Evolutionary conservation across 2,797 vertebrate species (phyloP).

Genomic region (Lates japonicus): DNA sequence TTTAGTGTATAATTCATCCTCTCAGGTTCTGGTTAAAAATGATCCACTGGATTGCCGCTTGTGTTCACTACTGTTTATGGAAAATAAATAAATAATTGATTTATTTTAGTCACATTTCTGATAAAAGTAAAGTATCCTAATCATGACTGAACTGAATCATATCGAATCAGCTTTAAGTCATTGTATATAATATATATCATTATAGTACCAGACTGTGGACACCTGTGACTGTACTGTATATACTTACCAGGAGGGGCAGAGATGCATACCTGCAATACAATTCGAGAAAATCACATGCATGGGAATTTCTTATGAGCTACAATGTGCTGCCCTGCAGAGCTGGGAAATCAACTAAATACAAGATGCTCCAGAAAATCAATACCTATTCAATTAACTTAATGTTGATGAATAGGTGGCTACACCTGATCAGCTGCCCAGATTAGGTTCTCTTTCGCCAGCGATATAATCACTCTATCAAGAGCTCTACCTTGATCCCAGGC

Average conservation of each 20-base stretch:
- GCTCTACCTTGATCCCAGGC: constrained; percentile 45
- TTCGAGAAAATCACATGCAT: not conserved
- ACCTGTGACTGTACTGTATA: too few species aligned
- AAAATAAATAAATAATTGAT: not conserved
- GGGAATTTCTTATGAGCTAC: constrained; percentile 8
- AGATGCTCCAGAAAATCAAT: constrained; percentile 50
- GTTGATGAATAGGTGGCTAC: constrained; percentile 45
- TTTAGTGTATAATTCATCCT: not conserved
- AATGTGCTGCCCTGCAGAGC: not conserved
- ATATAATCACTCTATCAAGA: constrained; percentile 48
- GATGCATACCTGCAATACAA: not conserved
- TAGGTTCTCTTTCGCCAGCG: constrained; percentile 17
- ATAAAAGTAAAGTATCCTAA: not conserved
- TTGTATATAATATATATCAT: too few species aligned
- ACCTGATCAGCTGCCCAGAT: constrained; percentile 46
- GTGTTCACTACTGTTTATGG: not conserved
- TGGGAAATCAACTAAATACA: constrained; percentile 11
- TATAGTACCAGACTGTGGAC: not conserved
- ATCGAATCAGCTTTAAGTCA: not conserved
- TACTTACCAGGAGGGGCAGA: not conserved
- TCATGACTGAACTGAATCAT: not conserved
- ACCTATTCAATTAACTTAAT: constrained; percentile 61
- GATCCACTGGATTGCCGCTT: not conserved
- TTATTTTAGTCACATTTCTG: not conserved
- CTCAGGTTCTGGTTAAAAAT: not conserved